phyloP scores from a whole-genome alignment of 2,113 vertebrate species.

The Thomomys bottae region DNA sequence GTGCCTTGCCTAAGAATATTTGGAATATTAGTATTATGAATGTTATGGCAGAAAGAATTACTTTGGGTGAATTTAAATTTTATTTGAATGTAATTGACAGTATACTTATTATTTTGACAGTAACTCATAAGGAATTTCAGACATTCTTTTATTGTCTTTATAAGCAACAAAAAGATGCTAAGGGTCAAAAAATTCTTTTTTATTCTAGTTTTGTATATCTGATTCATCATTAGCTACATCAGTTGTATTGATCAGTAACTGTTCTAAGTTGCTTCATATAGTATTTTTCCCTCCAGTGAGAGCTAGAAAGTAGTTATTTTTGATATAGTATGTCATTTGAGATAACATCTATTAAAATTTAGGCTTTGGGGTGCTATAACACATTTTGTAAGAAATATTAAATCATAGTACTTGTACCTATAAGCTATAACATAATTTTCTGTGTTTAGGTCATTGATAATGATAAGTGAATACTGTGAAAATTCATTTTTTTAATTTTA shows the following conservation, averaged over 20 bases:
- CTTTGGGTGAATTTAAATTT: neutral
- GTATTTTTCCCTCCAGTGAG: neutral
- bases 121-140: neutral
- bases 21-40: neutral
- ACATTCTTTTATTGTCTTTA: neutral
- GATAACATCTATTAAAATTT: neutral
- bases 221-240: neutral
- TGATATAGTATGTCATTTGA: neutral
- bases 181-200: neutral
- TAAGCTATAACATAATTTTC: conserved; percentile 8
- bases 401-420: neutral
- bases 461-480: neutral
- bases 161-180: neutral
- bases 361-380: neutral
- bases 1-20: too few relatives aligned
- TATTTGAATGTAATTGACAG: neutral
- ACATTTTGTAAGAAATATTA: neutral
- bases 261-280: neutral
- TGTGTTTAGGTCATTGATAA: neutral
- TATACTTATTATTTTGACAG: neutral
- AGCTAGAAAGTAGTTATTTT: neutral
- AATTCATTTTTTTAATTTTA: neutral
- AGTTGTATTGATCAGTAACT: neutral
- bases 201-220: neutral
- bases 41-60: neutral